Conservation (phyloP, 2,797 vertebrate genomes). For the Parambassis ranga region DNA sequence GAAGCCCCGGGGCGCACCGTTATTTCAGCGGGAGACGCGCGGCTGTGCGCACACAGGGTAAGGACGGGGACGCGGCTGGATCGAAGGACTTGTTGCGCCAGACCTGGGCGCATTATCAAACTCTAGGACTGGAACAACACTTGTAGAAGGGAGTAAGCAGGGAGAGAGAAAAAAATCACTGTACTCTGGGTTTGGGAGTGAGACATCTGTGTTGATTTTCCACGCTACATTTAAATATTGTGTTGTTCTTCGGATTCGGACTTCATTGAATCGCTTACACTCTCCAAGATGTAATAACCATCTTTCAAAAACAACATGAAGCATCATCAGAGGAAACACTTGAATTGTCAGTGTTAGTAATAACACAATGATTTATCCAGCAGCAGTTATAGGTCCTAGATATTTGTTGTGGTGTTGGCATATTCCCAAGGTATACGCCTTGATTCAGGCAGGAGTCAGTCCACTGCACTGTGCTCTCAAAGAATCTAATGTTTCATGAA, state of each 20-base stretch:
- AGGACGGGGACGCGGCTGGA: conserved; percentile 20
- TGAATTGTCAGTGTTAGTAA: not conserved
- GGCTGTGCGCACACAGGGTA: conserved; percentile 13
- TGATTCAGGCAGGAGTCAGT: conserved; percentile 23
- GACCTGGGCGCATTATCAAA: conserved; percentile 41
- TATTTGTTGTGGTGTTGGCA: conserved; percentile 48
- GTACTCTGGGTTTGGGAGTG: conserved; percentile 28
- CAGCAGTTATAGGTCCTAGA: conserved; percentile 28
- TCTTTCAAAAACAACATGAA: not conserved
- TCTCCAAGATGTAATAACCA: not conserved
- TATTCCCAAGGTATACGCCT: conserved; percentile 56
- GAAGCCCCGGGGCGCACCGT: conserved; percentile 42
- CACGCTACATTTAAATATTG: conserved; percentile 27
- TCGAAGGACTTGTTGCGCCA: conserved; percentile 59
- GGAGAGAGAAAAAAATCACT: conserved; percentile 9
- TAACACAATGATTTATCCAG: conserved; percentile 14
- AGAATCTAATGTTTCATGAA: conserved; percentile 15
- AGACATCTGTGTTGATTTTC: conserved; percentile 63
- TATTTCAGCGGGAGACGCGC: conserved; percentile 29
- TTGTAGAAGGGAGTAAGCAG: conserved; percentile 42
- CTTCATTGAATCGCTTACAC: not conserved
- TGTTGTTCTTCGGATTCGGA: conserved; percentile 2
- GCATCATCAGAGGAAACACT: not conserved
- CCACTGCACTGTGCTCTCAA: conserved; percentile 1
- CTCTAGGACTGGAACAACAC: conserved; percentile 26